Base-by-base conservation (phyloP, 1,140 invertebrate species). In the Bombus fervidus region DNA sequence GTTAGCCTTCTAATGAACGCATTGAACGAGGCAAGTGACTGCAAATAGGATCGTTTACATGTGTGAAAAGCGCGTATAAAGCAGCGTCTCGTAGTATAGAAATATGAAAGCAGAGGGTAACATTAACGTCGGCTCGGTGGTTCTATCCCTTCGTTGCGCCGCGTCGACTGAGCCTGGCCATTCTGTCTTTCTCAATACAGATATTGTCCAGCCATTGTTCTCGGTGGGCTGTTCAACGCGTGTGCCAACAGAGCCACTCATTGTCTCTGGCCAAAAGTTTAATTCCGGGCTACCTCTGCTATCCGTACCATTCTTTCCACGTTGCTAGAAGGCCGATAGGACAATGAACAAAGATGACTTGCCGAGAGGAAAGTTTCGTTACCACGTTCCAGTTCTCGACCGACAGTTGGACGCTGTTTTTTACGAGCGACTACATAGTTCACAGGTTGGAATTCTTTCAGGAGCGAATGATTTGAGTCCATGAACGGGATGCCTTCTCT, bases 121-220 rank as follows among this genome's bases (percentile, higher is more conserved):
- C 78, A 86, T 91, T 82, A 89, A 90, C 66, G 57, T 87, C 64
- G 71, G 69, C 47, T 71, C 62, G 34, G 43, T 64, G 18, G 57
- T 37, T 37, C 10, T 53, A 64, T 47, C 68, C 53, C 43, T 73
- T 18, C 47, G 13, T 39, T n/a, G 28, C 28, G 28, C 22, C 1
- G 28, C 28, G 59, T n/a, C 59, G 59, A 53, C 47, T 5, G 18
- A 8, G 28, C 22, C 43, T 6, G 18, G 37, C 79, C 62, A 86
- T 87, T 87, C 68, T 66, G 43, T 78, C 74, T 69, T 43, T 62
- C 71, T 25, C 79, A 34, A 47, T 71, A 81, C 79, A 86, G 83
- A 90, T 87, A 91, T 90, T 87, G 87, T 82, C 81, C 82, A 82
- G 84, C 77, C 89, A 92, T 92, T 91, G 91, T 90, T 90, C 85